Percentiles rank a stretch among this genome's conserved stretches.
These are phyloP conservation scores for Jaculus jaculus DNA, from an alignment of 2,113 vertebrate species.

Conservation along the genomic window DNA sequence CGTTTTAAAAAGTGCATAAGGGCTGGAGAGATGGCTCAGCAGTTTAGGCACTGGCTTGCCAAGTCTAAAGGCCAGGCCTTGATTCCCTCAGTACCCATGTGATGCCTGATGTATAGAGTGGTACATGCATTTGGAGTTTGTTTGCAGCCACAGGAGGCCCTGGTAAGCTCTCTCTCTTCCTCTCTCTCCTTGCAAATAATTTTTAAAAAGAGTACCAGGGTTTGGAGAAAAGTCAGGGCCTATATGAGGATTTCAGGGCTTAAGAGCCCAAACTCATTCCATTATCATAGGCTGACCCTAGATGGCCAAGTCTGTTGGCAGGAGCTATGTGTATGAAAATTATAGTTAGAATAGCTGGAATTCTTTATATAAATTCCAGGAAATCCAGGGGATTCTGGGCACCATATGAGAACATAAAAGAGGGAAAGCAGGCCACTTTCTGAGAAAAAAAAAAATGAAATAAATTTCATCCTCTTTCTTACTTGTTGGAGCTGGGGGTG, in stretches of 20 bases:
- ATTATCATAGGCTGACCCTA: background rate
- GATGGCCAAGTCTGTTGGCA: conserved; percentile 50
- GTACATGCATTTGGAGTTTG: too few species aligned
- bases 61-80: too few species aligned
- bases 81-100: too few species aligned
- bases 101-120: too few species aligned
- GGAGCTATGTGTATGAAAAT: conserved; percentile 39
- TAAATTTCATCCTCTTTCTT: background rate
- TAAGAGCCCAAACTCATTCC: background rate
- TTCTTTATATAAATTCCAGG: conserved; percentile 70
- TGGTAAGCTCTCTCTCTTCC: too few species aligned
- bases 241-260: background rate
- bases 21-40: too few species aligned
- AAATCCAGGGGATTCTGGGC: conserved; percentile 68
- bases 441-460: conserved; percentile 48
- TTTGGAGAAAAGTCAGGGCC: background rate
- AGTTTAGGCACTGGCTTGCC: too few species aligned
- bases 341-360: conserved; percentile 53
- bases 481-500: background rate
- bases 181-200: background rate
- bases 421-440: conserved; percentile 31
- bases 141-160: too few species aligned
- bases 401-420: conserved; percentile 58
- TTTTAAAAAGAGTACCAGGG: background rate
- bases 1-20: too few species aligned